Evolutionary conservation across 2,888 invertebrate species (phyloP).

Genomic region (Leptopilina myrica): DNA sequence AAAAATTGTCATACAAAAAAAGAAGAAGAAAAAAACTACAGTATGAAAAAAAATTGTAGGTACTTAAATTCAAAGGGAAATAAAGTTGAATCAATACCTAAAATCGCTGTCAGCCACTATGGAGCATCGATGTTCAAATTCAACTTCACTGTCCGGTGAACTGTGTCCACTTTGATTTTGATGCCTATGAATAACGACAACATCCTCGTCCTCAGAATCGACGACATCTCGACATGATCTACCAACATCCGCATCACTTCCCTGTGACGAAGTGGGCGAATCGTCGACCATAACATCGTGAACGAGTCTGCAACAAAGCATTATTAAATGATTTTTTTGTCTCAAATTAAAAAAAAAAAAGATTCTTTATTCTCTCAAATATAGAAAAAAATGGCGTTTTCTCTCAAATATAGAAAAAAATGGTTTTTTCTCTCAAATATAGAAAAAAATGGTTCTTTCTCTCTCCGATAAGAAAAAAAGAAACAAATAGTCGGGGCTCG

Average conservation of each 20-base stretch:
- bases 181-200: constrained; percentile 65
- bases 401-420: no score
- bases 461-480: not conserved
- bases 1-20: not conserved
- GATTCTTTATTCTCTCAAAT: no score
- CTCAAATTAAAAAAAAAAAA: no score
- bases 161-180: constrained; percentile 70
- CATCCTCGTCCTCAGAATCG: constrained; percentile 74
- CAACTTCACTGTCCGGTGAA: constrained; percentile 73
- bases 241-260: constrained; percentile 82
- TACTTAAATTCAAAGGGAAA: constrained; percentile 2
- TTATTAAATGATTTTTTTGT: no score
- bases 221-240: constrained; percentile 67
- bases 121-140: constrained; percentile 70
- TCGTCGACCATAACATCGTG: constrained; percentile 90
- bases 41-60: no score
- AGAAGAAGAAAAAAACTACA: no score
- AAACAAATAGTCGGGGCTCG: not conserved
- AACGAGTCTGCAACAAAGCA: constrained; percentile 82
- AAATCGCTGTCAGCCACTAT: constrained; percentile 75
- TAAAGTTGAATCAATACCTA: constrained; percentile 63
- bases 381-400: no score
- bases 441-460: no score
- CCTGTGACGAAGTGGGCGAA: constrained; percentile 87
- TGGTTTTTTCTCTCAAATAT: no score